These are phyloP conservation scores for Caenorhabditis briggsae DNA, from an alignment of 1,140 invertebrate genomes.

Conservation along the genomic window DNA sequence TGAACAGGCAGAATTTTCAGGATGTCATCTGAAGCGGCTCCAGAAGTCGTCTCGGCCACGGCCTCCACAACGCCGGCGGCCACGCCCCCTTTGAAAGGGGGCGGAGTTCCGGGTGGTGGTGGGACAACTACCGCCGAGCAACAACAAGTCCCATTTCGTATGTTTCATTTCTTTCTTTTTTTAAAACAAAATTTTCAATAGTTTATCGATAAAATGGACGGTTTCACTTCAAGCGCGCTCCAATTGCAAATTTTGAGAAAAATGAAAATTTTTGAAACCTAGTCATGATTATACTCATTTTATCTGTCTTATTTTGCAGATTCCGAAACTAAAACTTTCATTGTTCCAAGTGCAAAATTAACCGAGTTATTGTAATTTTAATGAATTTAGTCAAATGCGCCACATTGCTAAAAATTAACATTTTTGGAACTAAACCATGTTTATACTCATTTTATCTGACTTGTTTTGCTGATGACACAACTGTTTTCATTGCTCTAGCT, in stretches of 20 bases:
- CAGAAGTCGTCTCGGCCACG: background rate
- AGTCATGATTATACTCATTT: background rate
- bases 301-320: background rate
- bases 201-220: background rate
- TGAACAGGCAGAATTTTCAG: background rate
- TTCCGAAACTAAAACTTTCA: background rate
- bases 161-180: background rate
- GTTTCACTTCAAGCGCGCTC: background rate
- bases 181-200: background rate
- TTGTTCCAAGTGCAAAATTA: background rate
- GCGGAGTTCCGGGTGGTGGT: slow-evolving; percentile 20
- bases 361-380: background rate
- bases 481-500: too few relatives aligned
- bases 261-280: background rate
- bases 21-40: slow-evolving; percentile 52
- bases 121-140: background rate
- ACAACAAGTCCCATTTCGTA: slow-evolving; percentile 51
- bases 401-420: too few relatives aligned
- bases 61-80: background rate
- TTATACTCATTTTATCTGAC: too few relatives aligned
- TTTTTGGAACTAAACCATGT: too few relatives aligned
- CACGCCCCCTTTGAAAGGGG: slow-evolving; percentile 46
- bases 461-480: too few relatives aligned
- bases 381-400: too few relatives aligned
- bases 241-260: background rate